Evolutionary conservation across 1,140 invertebrate genomes (phyloP), one percentile per base, ranked within the genome.

Genomic region (Hyles euphorbiae): DNA sequence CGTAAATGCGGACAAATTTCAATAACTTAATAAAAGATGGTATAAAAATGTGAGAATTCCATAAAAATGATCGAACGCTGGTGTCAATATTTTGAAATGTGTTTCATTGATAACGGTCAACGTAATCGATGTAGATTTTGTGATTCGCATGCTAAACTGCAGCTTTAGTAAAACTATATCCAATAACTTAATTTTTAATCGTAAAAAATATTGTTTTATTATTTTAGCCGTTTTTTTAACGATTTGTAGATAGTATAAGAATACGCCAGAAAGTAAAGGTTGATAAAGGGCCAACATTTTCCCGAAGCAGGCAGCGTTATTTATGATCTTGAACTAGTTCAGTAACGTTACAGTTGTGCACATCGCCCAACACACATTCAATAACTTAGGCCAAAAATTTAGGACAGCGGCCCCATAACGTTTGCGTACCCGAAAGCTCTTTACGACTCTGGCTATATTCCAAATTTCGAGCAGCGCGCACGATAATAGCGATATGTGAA

Each of bases 381-480:
- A 79, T 76, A 74, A 73, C 62, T 58, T 72, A 62, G 53, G 61
- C 61, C 64, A 63, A 65, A 72, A 73, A 83, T 78, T 70, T 74
- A 74, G 77, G 72, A 68, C 78, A 72, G 67, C 61, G 72, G 73
- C 70, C 72, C 67, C 70, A 72, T 81, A 77, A 71, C 65, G 66
- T 62, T 72, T 69, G 60, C 70, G 63, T 65, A 61, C 63, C 59
- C 71, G 53, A 67, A 52, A 50, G 56, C 65, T 70, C 67, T 76
- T 78, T 74, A 74, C 67, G 68, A 63, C 72, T 75, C 62, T 84
- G 81, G 81, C 81, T 70, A 58, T 70, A 75, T 76, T 81, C 81
- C 81, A 84, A 81, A 72, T 73, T 62, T 70, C 64, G 60, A 68
- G 61, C 65, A 58, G 66, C 50, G 58, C 56, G 68, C 57, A 62